Conservation (phyloP, 2,888 invertebrate species). For the Ophion ventricosus region DNA sequence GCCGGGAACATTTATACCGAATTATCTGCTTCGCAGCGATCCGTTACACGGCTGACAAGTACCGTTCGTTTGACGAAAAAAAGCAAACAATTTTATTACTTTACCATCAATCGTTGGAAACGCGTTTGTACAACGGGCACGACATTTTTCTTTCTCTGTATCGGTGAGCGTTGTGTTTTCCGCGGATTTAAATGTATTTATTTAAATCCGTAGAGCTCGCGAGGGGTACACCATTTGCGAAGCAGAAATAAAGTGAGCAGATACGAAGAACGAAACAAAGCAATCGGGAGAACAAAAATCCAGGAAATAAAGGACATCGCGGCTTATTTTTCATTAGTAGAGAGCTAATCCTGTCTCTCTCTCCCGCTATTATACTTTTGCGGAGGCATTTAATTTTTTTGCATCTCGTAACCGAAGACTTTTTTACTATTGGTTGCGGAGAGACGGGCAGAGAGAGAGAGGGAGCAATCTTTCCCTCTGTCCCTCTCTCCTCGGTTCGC, state of each 20-base stretch:
- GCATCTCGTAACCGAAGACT: constrained; percentile 54
- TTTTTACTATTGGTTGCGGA: constrained; percentile 18
- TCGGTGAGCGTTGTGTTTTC: background rate
- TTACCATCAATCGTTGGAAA: too few species aligned
- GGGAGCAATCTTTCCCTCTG: constrained; percentile 8
- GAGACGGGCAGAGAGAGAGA: constrained; percentile 49
- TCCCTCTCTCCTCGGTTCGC: constrained; percentile 17
- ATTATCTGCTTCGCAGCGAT: background rate
- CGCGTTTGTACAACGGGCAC: too few species aligned
- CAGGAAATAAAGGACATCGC: constrained; percentile 43
- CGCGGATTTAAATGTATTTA: background rate
- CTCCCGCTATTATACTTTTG: constrained; percentile 71
- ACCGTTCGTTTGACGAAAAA: too few species aligned
- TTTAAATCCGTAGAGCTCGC: background rate
- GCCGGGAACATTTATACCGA: background rate
- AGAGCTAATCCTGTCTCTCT: constrained; percentile 71
- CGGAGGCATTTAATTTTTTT: constrained; percentile 64
- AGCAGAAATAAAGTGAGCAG: constrained; percentile 32
- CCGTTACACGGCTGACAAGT: too few species aligned
- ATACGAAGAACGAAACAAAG: background rate
- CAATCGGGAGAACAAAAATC: constrained; percentile 13
- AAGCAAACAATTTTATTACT: too few species aligned
- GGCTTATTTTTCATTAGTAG: constrained; percentile 71
- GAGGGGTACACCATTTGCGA: background rate
- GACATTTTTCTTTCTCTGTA: background rate